Evolutionary conservation across 2,113 vertebrate species (phyloP), one percentile per base, ranked within the genome.

Genomic region (Sorex araneus): DNA sequence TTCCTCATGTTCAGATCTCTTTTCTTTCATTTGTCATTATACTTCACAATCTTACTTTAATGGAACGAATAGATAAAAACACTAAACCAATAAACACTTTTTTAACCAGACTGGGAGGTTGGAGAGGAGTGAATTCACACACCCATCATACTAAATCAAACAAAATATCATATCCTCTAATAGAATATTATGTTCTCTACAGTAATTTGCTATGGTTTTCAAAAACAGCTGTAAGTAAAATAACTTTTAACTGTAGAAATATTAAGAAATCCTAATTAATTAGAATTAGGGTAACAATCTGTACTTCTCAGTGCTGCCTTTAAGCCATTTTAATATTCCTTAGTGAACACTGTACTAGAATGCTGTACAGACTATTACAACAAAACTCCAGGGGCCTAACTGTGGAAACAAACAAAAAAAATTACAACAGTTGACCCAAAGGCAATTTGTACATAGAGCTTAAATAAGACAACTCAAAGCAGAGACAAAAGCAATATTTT

Each of bases 401-500:
- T 75, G 70, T 28, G 50, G 47, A 81, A 95, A 94, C 82, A 84
- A 89, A 67, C n/a, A 89, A 91, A 60, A 19, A 79, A 63, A 66
- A 87, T 21, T 50, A 32, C 2, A 81, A 89, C 18, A 91, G 85
- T 21, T 80, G 16, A 81, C 50, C 6, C 34, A 82, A 79, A 79
- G 50, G 86, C 16, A 67, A 85, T 64, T 63, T 60, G n/a, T 50
- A 80, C 1, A 15, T 7, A 69, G 54, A 80, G n/a, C 2, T 81
- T 9, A 92, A 87, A 34, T 0, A 77, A 45, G 36, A 76, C 71
- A 93, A 92, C 18, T 87, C 40, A 93, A 92, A 85, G 43, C 47
- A 89, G 91, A 89, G 40, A 87, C 81, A 90, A 92, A 94, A 89
- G 76, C 66, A 79, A 43, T 71, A 80, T 66, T 84, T 86, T 86